These are phyloP conservation scores for Steinernema carpocapsae DNA, from an alignment of 2,888 invertebrate species.

Conservation along the genomic window DNA sequence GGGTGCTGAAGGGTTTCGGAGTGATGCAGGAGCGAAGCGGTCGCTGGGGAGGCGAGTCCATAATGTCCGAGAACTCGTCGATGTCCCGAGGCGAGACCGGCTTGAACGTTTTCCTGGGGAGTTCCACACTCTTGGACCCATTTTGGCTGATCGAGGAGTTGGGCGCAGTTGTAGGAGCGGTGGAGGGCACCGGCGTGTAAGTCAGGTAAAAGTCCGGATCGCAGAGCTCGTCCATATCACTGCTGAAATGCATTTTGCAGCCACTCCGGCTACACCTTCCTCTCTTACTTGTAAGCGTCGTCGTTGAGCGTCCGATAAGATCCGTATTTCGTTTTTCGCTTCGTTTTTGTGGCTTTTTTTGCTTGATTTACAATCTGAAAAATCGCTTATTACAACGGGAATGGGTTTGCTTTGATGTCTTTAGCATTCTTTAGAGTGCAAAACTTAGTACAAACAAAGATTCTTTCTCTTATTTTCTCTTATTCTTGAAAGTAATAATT, in stretches of 20 bases:
- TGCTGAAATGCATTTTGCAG: constrained; percentile 49
- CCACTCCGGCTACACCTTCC: not conserved
- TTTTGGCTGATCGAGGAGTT: constrained; percentile 48
- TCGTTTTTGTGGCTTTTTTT: constrained; percentile 44
- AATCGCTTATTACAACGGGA: not conserved
- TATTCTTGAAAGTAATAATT: too few relatives aligned
- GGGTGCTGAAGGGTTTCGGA: constrained; percentile 41
- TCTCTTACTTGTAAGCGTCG: constrained; percentile 46
- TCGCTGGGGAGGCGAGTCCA: constrained; percentile 48
- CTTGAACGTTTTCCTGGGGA: constrained; percentile 56
- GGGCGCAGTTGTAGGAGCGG: constrained; percentile 32
- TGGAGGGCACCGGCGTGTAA: constrained; percentile 43
- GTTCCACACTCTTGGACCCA: constrained; percentile 52
- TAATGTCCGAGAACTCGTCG: constrained; percentile 58
- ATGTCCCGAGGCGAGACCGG: constrained; percentile 46
- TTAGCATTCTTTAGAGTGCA: too few relatives aligned
- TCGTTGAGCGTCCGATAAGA: constrained; percentile 54
- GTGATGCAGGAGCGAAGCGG: constrained; percentile 39
- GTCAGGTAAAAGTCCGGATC: constrained; percentile 68
- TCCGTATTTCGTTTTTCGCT: constrained; percentile 47
- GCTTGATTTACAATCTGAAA: constrained; percentile 58
- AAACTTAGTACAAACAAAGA: too few relatives aligned
- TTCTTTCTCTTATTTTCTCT: too few relatives aligned
- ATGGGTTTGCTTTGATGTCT: too few relatives aligned
- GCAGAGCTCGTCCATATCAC: constrained; percentile 67